Evolutionary conservation across 2,888 invertebrate genomes (phyloP), one percentile per base, ranked within the genome.

Genomic region (Pristionchus japonicus): DNA sequence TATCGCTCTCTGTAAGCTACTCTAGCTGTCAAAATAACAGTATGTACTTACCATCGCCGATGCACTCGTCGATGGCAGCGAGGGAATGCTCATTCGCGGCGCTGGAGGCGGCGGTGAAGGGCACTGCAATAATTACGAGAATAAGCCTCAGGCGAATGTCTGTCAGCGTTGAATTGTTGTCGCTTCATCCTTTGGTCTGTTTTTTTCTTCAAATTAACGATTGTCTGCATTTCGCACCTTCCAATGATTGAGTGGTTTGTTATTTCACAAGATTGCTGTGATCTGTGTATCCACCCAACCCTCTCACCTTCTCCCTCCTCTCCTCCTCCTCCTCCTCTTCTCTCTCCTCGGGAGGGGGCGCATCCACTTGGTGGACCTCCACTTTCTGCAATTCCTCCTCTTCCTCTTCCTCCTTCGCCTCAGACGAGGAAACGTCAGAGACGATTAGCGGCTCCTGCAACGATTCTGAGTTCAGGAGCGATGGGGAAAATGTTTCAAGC

Each of bases 381-480:
- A 49, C 86, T n/a, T 15, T 86, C 86, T 67, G 47, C 31, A 34
- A 20, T 61, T 87, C 87, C 15, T 74, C 61, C 40, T 57, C 74
- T 27, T 89, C 89, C 20, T 90, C 90, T 3, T 92, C 92, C 27
- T 92, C 91, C 15, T 90, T 89, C 0, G 89, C 89, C 88, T 92
- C 92, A 52, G 90, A 90, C 70, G 91, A 91, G 86, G 91, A 91
- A n/a, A 92, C 92, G 89, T 92, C 92, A 15, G 92, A 92, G 3
- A 92, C 92, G 11, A 92, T 92, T 40, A 92, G 87, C 4, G 91
- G 91, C 67, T 77, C 47, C 82, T 83, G 70, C 37, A 70, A 31
- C 3, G 64, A 1, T n/a, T n/a, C n/a, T n/a, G n/a, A n/a, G n/a
- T n/a, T n/a, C n/a, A n/a, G n/a, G n/a, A n/a, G n/a, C n/a, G n/a